Evolutionary conservation across 2,888 invertebrate species (phyloP).

Genomic region (Thecocarcelia acutangulata): DNA sequence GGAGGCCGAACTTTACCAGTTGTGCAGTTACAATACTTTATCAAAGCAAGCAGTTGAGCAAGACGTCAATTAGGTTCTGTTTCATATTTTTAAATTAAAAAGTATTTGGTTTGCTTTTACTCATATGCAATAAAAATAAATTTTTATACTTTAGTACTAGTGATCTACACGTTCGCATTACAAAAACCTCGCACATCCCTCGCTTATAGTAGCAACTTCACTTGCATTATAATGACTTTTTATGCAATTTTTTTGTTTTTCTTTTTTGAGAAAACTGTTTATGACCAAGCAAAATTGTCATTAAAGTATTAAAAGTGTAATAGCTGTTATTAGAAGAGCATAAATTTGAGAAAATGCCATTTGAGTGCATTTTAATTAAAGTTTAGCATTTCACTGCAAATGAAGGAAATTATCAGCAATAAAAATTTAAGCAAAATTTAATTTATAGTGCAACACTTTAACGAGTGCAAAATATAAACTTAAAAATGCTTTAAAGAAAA

Average conservation of each 20-base stretch:
- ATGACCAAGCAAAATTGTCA: constrained; percentile 26
- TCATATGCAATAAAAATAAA: too few species aligned
- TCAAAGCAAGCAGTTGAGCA: too few species aligned
- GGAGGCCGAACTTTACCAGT: too few species aligned
- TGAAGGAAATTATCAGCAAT: not conserved
- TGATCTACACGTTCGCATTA: too few species aligned
- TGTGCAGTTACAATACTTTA: too few species aligned
- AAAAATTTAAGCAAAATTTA: not conserved
- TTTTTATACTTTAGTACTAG: too few species aligned
- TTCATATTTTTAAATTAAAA: too few species aligned
- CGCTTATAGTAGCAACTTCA: not conserved
- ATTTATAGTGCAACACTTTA: not conserved
- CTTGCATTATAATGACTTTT: constrained; percentile 18
- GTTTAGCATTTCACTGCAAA: constrained; percentile 42
- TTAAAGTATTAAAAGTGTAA: constrained; percentile 58
- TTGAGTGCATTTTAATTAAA: constrained; percentile 30
- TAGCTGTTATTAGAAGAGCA: constrained; percentile 52
- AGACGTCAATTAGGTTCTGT: too few species aligned
- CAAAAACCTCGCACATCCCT: not conserved
- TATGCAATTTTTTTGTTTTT: constrained; percentile 12
- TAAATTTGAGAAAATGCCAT: constrained; percentile 45
- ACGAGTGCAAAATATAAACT: not conserved
- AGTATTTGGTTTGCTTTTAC: too few species aligned
- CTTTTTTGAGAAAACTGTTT: constrained; percentile 9
- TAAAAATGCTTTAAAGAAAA: not conserved